Base-by-base conservation (phyloP, 2,797 vertebrate genomes). In the Sebastiscus tertius region DNA sequence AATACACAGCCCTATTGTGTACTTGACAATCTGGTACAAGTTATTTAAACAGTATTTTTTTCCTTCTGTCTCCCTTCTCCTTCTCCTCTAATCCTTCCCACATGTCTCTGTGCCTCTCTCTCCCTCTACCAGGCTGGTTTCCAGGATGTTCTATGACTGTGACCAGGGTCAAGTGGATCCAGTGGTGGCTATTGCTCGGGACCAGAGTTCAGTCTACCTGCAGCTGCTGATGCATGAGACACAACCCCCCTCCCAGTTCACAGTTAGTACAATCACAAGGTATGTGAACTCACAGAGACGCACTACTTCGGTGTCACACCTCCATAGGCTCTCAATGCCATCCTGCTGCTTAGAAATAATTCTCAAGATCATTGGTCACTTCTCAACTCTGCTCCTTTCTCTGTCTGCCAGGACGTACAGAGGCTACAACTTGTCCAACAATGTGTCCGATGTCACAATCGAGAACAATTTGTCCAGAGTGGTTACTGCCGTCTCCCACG, bases 161-260 rank as follows among this genome's bases (percentile, higher is more conserved):
- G 99, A 99, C 86, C 98, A 97, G 92, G 98, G 97, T 11, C 99
- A 99, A 79, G 96, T 95, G 1, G 99, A 99, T 82, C 97, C 99
- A 0, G 97, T 99, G 8, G 99, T 99, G 79, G 98, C 98, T 1
- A 96, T 97, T 18, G 98, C 98, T 39, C 95, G 98, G 77, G 98
- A 99, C 84, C 99, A 99, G 93, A 99, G 98, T 91, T 96, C 96
- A 29, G 95, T 98, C 10, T 97, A 99, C 91, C 92, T 99, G 88
- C 98, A 99, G 88, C 96, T 99, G 10, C 95, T 99, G 29, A 99
- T 99, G 98, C 98, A 99, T 0, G 99, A 99, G 95, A 97, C 97
- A 0, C 98, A 96, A 77, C 97, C 98, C 0, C 96, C 97, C 0
- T 99, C 98, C 11, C 98, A 98, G 92, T 97, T 99, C 86, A 98